These are phyloP conservation scores for Chromis chromis DNA, from an alignment of 2,797 vertebrate species.

Conservation along the genomic window DNA sequence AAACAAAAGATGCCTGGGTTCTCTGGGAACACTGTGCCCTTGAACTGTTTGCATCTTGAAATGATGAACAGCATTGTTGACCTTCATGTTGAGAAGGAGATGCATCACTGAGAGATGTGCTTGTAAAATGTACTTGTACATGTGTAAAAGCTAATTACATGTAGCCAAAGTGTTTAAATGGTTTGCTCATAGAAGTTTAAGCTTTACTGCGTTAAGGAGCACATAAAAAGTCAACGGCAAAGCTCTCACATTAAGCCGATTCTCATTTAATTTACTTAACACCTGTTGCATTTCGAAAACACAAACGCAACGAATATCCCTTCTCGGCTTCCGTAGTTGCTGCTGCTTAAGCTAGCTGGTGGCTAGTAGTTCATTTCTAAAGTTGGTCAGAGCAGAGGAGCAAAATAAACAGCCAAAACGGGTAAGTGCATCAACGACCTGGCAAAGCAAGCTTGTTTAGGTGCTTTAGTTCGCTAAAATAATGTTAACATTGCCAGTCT, in stretches of 20 bases:
- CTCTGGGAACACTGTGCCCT: background rate
- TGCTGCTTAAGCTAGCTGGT: background rate
- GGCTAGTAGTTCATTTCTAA: background rate
- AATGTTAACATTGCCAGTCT: background rate
- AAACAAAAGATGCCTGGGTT: background rate
- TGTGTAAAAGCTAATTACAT: background rate
- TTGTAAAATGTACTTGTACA: background rate
- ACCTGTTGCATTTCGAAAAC: background rate
- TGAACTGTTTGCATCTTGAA: slow-evolving; percentile 24
- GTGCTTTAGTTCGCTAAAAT: background rate
- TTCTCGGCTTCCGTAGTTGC: slow-evolving; percentile 34
- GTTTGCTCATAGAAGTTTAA: background rate
- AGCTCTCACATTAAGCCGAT: accelerated
- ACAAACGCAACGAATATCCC: background rate
- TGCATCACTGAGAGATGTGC: background rate
- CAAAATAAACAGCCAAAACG: background rate
- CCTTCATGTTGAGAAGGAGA: background rate
- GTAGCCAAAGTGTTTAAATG: background rate
- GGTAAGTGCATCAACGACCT: background rate
- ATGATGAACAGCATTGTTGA: background rate
- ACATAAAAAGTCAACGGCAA: background rate
- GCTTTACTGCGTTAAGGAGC: background rate
- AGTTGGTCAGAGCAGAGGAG: too few species aligned
- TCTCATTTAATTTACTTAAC: background rate
- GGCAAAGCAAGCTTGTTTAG: slow-evolving; percentile 19